Conservation (phyloP, 53 echinoderm and acorn worm genomes). For the Crossaster papposus region DNA sequence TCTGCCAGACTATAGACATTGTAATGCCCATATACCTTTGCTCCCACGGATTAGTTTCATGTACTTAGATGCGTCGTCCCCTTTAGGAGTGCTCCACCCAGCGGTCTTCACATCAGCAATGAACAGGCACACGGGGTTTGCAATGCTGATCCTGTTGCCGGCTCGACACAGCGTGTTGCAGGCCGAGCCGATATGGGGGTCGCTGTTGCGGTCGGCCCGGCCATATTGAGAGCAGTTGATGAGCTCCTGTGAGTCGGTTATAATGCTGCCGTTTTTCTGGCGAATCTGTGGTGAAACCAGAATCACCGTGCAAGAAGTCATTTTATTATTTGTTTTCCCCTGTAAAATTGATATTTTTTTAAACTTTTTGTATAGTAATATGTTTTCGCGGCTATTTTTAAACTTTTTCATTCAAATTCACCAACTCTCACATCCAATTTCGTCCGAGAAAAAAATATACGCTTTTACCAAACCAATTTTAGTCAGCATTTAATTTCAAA, state of each 20-base stretch:
- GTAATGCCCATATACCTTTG: constrained; percentile 14
- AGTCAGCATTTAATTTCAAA: too few relatives aligned
- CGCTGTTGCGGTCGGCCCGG: constrained; percentile 50
- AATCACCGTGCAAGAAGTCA: too few relatives aligned
- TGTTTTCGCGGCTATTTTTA: too few relatives aligned
- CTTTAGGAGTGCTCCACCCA: constrained; percentile 48
- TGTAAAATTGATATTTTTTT: too few relatives aligned
- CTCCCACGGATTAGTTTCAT: constrained; percentile 42
- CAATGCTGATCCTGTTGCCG: constrained; percentile 28
- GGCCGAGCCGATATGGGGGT: constrained; percentile 43
- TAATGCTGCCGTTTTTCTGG: constrained; percentile 1
- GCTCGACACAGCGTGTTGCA: constrained; percentile 44
- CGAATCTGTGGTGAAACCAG: constrained; percentile 9
- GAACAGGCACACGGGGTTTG: constrained; percentile 46
- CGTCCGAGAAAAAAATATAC: too few relatives aligned
- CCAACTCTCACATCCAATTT: too few relatives aligned
- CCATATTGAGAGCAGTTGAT: constrained; percentile 45
- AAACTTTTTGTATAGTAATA: too few relatives aligned
- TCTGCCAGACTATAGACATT: too few relatives aligned
- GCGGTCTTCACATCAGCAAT: constrained; percentile 10
- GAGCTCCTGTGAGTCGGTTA: constrained; percentile 39
- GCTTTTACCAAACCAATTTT: too few relatives aligned
- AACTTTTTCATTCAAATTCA: too few relatives aligned
- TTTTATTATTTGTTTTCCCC: too few relatives aligned
- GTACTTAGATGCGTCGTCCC: constrained; percentile 44